These are phyloP conservation scores for Bradypus variegatus DNA, from an alignment of 2,797 vertebrate species.

Conservation along the genomic window DNA sequence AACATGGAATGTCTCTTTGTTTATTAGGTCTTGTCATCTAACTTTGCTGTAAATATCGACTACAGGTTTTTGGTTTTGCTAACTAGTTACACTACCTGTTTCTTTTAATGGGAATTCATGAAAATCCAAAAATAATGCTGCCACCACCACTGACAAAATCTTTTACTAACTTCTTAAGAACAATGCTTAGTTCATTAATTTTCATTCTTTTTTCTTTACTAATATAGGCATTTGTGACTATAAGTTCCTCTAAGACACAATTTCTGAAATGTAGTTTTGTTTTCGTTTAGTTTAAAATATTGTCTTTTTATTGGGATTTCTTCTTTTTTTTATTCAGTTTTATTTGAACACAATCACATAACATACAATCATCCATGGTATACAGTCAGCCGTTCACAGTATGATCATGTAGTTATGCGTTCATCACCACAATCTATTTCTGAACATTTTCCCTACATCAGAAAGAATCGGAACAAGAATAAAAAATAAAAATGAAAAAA, in stretches of 20 bases:
- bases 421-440: no score
- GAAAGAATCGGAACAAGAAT: no score
- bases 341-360: no score
- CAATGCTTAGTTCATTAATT: neutral
- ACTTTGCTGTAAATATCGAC: neutral
- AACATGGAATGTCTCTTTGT: neutral
- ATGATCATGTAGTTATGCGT: no score
- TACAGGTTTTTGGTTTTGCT: constrained; percentile 16
- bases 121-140: neutral
- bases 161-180: constrained; percentile 8
- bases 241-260: neutral
- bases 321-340: no score
- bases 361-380: no score
- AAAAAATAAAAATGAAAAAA: no score
- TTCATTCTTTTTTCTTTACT: neutral
- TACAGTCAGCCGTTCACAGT: no score
- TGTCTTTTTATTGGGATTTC: neutral
- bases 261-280: neutral
- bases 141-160: neutral
- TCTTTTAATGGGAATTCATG: neutral
- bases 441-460: no score
- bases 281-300: neutral
- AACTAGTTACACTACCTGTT: neutral
- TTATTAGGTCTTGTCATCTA: neutral
- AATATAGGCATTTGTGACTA: neutral